Evolutionary conservation across 2,888 invertebrate genomes (phyloP).

Genomic region (Caenorhabditis uteleia): DNA sequence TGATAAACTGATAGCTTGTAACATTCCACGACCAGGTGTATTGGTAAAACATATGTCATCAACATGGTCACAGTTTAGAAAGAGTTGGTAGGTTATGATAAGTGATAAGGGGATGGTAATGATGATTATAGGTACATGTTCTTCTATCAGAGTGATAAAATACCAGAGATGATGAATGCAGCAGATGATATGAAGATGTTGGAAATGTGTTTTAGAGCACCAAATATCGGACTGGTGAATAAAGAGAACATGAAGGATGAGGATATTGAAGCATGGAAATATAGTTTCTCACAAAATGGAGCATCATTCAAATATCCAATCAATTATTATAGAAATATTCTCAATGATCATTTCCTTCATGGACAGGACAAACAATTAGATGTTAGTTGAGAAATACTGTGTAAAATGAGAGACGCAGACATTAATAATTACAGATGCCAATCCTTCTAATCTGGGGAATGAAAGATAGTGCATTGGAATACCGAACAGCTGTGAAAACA

Average conservation of each 20-base stretch:
- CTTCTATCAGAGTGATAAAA: constrained; percentile 75
- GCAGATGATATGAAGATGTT: constrained; percentile 77
- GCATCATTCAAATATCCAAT: constrained; percentile 31
- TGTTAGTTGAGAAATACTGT: too few species aligned
- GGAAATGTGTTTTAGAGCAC: constrained; percentile 73
- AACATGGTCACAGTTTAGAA: constrained; percentile 31
- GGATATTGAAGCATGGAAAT: constrained; percentile 81
- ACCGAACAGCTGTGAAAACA: constrained; percentile 74
- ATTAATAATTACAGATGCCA: constrained; percentile 51
- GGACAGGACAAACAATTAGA: background rate
- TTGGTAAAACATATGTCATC: constrained; percentile 74
- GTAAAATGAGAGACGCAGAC: background rate
- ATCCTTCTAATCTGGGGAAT: constrained; percentile 74
- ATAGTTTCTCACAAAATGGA: constrained; percentile 78
- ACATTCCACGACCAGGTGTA: constrained; percentile 79
- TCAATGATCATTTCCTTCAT: background rate
- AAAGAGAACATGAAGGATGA: constrained; percentile 71
- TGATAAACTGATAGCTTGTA: constrained; percentile 77
- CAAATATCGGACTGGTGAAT: constrained; percentile 50
- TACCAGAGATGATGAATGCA: constrained; percentile 78
- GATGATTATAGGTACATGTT: constrained; percentile 74
- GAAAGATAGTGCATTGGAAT: constrained; percentile 74
- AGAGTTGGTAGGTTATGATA: constrained; percentile 43
- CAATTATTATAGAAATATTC: constrained; percentile 74
- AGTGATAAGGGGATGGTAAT: background rate